These are phyloP conservation scores for Aurelia aurita DNA, from an alignment of 30 jellyfish, hydroid and myxozoan species.

Conservation along the genomic window DNA sequence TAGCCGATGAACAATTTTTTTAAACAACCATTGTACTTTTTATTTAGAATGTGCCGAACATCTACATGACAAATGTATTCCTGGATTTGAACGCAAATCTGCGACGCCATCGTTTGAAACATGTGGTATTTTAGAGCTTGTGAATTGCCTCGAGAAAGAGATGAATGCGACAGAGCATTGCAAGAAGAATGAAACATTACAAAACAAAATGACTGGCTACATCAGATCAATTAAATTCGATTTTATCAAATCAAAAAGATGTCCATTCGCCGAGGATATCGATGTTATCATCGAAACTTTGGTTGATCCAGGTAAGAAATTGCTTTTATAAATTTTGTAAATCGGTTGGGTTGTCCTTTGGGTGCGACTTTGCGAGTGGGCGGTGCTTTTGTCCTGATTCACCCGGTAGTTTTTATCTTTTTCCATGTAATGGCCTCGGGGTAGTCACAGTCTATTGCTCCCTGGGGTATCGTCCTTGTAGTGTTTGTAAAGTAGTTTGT, in stretches of 20 bases:
- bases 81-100: background rate
- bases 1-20: no score
- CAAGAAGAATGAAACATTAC: background rate
- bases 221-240: slow-evolving; percentile 36
- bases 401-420: no score
- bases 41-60: slow-evolving; percentile 52
- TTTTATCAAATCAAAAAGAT: slow-evolving; percentile 38
- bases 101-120: slow-evolving; percentile 51
- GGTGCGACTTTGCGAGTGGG: no score
- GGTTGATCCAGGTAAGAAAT: slow-evolving; percentile 51
- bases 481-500: no score
- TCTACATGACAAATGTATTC: slow-evolving; percentile 34
- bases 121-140: slow-evolving; percentile 42
- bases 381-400: no score
- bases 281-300: slow-evolving; percentile 41
- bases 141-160: slow-evolving; percentile 50
- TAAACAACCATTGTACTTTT: background rate
- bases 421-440: no score
- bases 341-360: no score
- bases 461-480: no score
- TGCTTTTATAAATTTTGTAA: background rate
- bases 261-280: slow-evolving; percentile 59
- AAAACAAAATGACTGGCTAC: slow-evolving; percentile 7
- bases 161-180: slow-evolving; percentile 40
- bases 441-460: no score